A percentile compares a stretch with the other conserved stretches of the same genome.
Conservation (phyloP, 1,140 invertebrate species). For the Melipona quadrifasciata region DNA sequence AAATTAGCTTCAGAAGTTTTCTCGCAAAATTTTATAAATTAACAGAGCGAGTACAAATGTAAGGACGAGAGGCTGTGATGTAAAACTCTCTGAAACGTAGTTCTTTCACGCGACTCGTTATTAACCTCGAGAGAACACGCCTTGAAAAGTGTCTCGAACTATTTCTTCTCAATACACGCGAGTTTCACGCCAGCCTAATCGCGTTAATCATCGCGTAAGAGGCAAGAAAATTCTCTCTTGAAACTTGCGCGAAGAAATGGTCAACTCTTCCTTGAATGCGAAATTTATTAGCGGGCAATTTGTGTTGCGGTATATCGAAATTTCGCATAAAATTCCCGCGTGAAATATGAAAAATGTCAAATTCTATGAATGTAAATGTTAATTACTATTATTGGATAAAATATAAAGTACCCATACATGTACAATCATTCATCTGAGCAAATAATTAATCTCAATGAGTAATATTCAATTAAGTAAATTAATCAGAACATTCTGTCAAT, state of each 20-base stretch:
- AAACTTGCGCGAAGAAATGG: neutral
- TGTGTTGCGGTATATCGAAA: neutral
- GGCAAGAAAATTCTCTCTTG: neutral
- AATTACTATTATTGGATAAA: neutral
- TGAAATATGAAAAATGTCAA: neutral
- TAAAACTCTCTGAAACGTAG: neutral
- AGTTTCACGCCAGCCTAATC: neutral
- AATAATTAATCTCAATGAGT: neutral
- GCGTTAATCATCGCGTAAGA: neutral
- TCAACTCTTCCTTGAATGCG: neutral
- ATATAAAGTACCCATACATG: too few relatives aligned
- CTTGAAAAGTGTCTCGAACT: neutral
- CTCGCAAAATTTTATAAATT: neutral
- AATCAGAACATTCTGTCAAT: neutral
- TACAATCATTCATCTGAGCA: neutral
- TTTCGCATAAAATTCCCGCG: neutral
- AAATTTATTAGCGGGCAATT: neutral
- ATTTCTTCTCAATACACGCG: too few relatives aligned
- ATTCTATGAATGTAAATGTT: neutral
- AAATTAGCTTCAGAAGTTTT: neutral
- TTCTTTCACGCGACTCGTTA: neutral
- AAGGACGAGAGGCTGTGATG: too few relatives aligned
- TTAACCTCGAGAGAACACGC: neutral
- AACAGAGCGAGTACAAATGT: too few relatives aligned
- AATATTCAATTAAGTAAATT: neutral